Percentiles rank a stretch among this genome's conserved stretches.
Evolutionary conservation across 2,888 invertebrate genomes (phyloP).

Genomic region (Spodoptera exigua): DNA sequence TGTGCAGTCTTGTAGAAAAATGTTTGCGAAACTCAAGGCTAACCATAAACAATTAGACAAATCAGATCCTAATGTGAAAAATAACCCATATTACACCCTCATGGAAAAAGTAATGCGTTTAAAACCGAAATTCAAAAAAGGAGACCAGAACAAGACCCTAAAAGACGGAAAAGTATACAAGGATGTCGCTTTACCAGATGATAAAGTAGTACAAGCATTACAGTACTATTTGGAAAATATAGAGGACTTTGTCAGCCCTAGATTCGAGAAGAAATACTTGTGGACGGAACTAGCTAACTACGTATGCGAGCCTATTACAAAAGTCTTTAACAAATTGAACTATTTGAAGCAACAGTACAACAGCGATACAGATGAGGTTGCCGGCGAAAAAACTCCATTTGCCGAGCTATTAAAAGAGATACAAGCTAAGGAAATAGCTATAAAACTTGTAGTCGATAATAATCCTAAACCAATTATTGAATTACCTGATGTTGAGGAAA

Average conservation of each 20-base stretch:
- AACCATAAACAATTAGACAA: slow-evolving; percentile 63
- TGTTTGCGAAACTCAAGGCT: slow-evolving; percentile 74
- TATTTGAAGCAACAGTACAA: slow-evolving; percentile 77
- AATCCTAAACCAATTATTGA: slow-evolving; percentile 59
- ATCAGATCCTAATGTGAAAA: slow-evolving; percentile 41
- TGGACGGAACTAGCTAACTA: slow-evolving; percentile 79
- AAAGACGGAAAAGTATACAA: slow-evolving; percentile 67
- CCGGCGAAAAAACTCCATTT: slow-evolving; percentile 60
- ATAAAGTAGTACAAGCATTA: slow-evolving; percentile 73
- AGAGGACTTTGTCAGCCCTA: slow-evolving; percentile 79
- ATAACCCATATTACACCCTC: slow-evolving; percentile 63
- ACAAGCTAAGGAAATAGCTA: slow-evolving; percentile 66
- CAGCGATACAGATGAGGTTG: slow-evolving; percentile 61
- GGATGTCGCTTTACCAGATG: slow-evolving; percentile 69
- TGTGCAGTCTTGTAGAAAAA: slow-evolving; percentile 71
- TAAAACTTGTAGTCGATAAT: slow-evolving; percentile 67
- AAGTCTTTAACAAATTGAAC: slow-evolving; percentile 79
- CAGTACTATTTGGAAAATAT: slow-evolving; percentile 78
- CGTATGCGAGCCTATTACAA: slow-evolving; percentile 71
- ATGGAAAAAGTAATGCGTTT: slow-evolving; percentile 72
- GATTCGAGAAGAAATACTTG: slow-evolving; percentile 78
- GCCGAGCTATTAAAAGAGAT: slow-evolving; percentile 70
- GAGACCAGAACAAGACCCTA: slow-evolving; percentile 55
- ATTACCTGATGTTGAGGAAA: slow-evolving; percentile 58
- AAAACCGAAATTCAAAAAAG: slow-evolving; percentile 73